Percentiles rank a stretch among this genome's conserved stretches.
These are phyloP conservation scores for Eira barbara DNA, from an alignment of 2,113 vertebrate genomes.

Conservation along the genomic window DNA sequence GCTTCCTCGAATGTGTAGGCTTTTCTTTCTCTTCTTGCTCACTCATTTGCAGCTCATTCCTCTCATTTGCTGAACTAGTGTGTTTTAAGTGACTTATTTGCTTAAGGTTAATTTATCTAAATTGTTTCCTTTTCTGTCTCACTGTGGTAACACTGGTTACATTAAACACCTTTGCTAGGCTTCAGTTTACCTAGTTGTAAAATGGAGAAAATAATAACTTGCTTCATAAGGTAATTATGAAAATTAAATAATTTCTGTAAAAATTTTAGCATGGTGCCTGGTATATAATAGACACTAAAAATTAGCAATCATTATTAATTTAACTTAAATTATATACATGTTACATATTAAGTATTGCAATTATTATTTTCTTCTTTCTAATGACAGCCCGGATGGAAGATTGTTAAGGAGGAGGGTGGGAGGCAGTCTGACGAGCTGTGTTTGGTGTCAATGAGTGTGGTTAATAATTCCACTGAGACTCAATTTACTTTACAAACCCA, in stretches of 20 bases:
- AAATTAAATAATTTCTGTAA: conserved; percentile 7
- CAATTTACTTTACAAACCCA: neutral
- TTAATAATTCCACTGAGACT: neutral
- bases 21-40: neutral
- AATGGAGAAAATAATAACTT: neutral
- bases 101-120: neutral
- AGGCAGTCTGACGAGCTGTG: neutral
- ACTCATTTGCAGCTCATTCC: neutral
- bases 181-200: neutral
- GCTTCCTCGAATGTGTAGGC: neutral
- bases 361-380: neutral
- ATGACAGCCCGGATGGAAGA: neutral
- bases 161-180: neutral
- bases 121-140: neutral
- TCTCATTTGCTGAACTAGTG: neutral
- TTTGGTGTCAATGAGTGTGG: neutral
- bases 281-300: neutral
- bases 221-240: neutral
- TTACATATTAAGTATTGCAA: neutral
- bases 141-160: neutral
- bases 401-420: neutral
- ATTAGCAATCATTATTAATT: neutral
- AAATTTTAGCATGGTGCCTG: neutral
- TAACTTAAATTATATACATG: neutral
- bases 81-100: neutral